Percentiles rank a stretch among this genome's conserved stretches.
Evolutionary conservation across 2,113 vertebrate genomes (phyloP).

Genomic region (Pogonocichla stellata): DNA sequence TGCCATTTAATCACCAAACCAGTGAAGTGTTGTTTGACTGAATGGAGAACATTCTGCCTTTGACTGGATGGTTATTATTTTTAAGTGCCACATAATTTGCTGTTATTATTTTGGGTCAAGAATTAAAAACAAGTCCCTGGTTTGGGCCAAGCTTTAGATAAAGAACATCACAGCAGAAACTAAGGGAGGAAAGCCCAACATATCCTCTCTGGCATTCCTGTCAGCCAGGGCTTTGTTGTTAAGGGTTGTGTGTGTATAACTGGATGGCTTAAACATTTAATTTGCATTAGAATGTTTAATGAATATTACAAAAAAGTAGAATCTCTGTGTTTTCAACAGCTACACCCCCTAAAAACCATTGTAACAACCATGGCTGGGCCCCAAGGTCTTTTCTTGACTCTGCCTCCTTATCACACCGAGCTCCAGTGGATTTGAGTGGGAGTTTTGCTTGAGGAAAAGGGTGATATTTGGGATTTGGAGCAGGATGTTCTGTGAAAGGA

Average conservation of each 20-base stretch:
- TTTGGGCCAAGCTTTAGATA: constrained; percentile 1
- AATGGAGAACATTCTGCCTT: constrained; percentile 8
- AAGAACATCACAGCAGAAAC: neutral
- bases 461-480: neutral
- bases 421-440: neutral
- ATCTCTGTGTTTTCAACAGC: neutral
- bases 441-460: constrained; percentile 7
- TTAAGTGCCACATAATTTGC: neutral
- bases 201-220: neutral
- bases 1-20: constrained; percentile 2
- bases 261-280: neutral
- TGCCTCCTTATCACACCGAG: neutral
- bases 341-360: neutral
- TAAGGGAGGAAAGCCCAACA: neutral
- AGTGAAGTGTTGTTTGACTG: neutral
- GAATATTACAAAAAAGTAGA: neutral
- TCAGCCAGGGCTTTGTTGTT: neutral
- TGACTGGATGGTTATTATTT: neutral
- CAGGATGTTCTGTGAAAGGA: constrained; percentile 25
- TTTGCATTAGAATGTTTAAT: neutral
- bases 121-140: neutral
- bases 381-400: neutral
- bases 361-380: neutral
- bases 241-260: neutral
- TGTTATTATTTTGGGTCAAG: neutral